Evolutionary conservation across 2,888 invertebrate genomes (phyloP).

Genomic region (Acanthoscelides obtectus): DNA sequence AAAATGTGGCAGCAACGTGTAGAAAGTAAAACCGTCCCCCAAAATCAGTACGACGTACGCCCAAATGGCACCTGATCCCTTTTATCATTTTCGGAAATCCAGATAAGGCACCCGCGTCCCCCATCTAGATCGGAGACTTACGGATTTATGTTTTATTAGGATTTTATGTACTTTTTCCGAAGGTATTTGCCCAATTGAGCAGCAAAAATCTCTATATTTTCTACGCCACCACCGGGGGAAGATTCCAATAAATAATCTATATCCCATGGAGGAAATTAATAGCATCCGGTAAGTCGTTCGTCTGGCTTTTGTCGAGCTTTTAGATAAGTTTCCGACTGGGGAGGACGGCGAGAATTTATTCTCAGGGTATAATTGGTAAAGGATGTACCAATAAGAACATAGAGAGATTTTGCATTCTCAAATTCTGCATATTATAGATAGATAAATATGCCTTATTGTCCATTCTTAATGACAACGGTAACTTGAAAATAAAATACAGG

Average conservation of each 20-base stretch:
- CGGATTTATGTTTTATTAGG: slow-evolving; percentile 1
- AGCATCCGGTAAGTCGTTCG: neutral
- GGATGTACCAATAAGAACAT: no score
- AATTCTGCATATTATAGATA: no score
- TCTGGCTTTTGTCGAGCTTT: neutral
- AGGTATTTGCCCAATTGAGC: neutral
- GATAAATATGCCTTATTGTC: no score
- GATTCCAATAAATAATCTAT: neutral
- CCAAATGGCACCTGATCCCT: slow-evolving; percentile 29
- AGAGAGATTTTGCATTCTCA: no score
- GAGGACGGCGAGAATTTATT: neutral
- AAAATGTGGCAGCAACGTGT: no score
- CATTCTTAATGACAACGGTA: no score
- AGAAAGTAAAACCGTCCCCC: no score
- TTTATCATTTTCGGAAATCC: slow-evolving; percentile 20
- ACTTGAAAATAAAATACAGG: no score
- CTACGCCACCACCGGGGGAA: neutral
- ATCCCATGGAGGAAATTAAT: neutral
- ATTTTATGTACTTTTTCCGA: slow-evolving; percentile 1
- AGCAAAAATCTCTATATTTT: neutral
- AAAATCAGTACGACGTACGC: slow-evolving; percentile 42
- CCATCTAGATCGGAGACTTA: neutral
- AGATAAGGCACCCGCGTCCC: neutral
- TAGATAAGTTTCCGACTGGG: neutral
- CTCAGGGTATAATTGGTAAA: neutral